Evolutionary conservation across 2,888 invertebrate species (phyloP).

Genomic region (Aromia moschata): DNA sequence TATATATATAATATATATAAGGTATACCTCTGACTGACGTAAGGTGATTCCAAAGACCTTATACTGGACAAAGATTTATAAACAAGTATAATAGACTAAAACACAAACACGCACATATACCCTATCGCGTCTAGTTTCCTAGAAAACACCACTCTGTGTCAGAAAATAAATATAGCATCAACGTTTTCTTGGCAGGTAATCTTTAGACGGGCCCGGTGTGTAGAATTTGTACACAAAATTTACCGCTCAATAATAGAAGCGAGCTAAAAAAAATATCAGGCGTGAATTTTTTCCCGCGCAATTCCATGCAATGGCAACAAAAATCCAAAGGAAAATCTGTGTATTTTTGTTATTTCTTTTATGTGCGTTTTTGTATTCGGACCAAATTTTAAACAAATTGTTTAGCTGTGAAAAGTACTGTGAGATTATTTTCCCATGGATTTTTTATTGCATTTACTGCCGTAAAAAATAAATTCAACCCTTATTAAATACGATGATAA

Average conservation of each 20-base stretch:
- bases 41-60: slow-evolving; percentile 29
- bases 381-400: no score
- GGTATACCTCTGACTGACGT: slow-evolving; percentile 31
- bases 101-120: slow-evolving; percentile 35
- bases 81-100: slow-evolving; percentile 31
- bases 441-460: no score
- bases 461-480: no score
- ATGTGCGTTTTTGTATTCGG: no score
- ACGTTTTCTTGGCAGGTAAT: slow-evolving; percentile 22
- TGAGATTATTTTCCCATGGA: no score
- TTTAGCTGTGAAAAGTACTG: no score
- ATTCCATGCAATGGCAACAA: neutral
- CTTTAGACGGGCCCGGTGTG: slow-evolving; percentile 20
- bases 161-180: slow-evolving; percentile 22
- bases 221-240: slow-evolving; percentile 20
- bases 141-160: slow-evolving; percentile 19
- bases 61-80: slow-evolving; percentile 31
- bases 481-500: no score
- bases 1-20: slow-evolving; percentile 33
- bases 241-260: slow-evolving; percentile 18
- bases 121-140: slow-evolving; percentile 19
- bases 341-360: no score
- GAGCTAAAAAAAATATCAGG: slow-evolving; percentile 16
- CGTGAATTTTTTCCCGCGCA: neutral
- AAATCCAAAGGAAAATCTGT: neutral